These are phyloP conservation scores for Pyrocephalus nanus DNA, from an alignment of 2,797 vertebrate species.

Conservation along the genomic window DNA sequence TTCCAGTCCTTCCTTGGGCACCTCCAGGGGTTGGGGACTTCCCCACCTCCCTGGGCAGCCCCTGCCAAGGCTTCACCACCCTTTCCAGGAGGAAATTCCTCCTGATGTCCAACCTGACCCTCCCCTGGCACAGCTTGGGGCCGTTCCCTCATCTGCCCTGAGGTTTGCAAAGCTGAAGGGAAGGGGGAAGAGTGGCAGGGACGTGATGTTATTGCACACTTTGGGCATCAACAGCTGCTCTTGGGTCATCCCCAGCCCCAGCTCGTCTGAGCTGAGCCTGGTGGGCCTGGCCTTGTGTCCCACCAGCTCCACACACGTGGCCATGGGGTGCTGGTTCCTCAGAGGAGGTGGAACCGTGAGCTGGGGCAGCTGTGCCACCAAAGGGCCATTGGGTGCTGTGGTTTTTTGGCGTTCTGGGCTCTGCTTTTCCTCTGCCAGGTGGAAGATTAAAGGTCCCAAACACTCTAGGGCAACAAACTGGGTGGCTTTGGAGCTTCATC, in stretches of 20 bases:
- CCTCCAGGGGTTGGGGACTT: not conserved
- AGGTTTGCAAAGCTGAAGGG: not conserved
- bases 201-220: accelerated
- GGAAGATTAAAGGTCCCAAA: not conserved
- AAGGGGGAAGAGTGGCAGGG: not conserved
- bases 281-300: not conserved
- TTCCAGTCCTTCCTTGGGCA: accelerated
- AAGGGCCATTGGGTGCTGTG: not conserved
- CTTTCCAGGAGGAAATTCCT: not conserved
- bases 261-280: accelerated
- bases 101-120: accelerated
- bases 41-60: not conserved
- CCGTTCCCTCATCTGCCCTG: not conserved
- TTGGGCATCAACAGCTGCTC: accelerated
- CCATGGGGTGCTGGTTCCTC: not conserved
- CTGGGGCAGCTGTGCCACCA: not conserved
- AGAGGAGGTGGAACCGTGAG: not conserved
- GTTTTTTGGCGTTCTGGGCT: accelerated
- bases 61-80: not conserved
- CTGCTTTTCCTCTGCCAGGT: not conserved
- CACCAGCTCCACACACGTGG: not conserved
- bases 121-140: not conserved
- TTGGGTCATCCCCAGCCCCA: accelerated
- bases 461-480: accelerated
- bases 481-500: not conserved